phyloP scores from a whole-genome alignment of 2,113 vertebrate species.

The Neoarius graeffei region DNA sequence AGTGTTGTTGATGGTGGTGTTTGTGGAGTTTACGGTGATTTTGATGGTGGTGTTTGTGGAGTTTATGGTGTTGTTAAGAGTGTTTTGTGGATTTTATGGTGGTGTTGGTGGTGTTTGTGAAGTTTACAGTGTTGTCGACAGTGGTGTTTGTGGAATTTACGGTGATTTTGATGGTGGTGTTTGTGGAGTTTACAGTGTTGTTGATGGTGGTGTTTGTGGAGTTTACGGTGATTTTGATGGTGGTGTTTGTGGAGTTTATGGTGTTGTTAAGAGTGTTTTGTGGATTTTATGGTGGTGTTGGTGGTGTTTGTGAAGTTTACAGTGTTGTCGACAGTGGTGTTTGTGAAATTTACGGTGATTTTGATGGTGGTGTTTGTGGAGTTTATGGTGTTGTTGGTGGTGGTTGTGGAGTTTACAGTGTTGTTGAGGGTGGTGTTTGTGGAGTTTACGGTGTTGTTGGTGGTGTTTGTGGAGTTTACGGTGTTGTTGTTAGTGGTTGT shows the following conservation, averaged over 20 bases:
- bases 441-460: neutral
- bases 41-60: neutral
- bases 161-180: neutral
- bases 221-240: neutral
- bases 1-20: neutral
- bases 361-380: neutral
- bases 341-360: neutral
- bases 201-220: neutral
- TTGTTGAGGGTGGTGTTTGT: neutral
- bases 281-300: neutral
- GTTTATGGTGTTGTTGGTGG: too few relatives aligned
- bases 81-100: neutral
- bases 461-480: too few relatives aligned
- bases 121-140: too few relatives aligned
- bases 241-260: too few relatives aligned
- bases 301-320: neutral
- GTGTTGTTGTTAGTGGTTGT: neutral
- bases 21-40: neutral
- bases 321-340: neutral
- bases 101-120: neutral
- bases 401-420: neutral
- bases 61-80: neutral
- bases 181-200: neutral
- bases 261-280: neutral
- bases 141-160: neutral